Percentiles rank a stretch among this genome's conserved stretches.
Evolutionary conservation across 2,797 vertebrate species (phyloP).

Genomic region (Gadopsis bispinosus): DNA sequence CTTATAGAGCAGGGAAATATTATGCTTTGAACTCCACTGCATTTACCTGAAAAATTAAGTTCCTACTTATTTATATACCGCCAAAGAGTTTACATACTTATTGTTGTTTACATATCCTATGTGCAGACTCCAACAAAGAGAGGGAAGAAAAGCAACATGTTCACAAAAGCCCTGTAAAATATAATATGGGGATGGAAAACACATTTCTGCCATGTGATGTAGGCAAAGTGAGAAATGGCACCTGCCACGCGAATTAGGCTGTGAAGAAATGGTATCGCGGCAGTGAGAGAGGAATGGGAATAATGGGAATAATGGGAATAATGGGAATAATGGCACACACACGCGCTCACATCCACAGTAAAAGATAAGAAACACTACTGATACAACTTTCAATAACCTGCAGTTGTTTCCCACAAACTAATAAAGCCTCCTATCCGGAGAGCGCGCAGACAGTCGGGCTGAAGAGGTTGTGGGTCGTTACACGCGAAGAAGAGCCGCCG

Average conservation of each 20-base stretch:
- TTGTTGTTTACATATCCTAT: neutral
- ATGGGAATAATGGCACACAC: slow-evolving; percentile 8
- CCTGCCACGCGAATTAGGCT: neutral
- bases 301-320: slow-evolving; percentile 8
- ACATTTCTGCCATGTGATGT: neutral
- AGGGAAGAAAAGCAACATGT: neutral
- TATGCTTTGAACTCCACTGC: rapidly evolving
- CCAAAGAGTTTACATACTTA: neutral
- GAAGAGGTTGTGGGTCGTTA: slow-evolving; percentile 51
- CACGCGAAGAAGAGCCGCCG: slow-evolving; percentile 63
- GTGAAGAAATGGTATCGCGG: neutral
- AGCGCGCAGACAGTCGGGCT: slow-evolving; percentile 38
- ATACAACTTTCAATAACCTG: slow-evolving; percentile 56
- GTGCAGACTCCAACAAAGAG: neutral
- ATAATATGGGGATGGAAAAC: neutral
- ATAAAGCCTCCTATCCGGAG: slow-evolving; percentile 55
- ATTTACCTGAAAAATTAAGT: neutral
- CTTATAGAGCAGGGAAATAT: neutral
- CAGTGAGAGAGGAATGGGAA: neutral
- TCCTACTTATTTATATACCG: neutral
- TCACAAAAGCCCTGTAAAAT: neutral
- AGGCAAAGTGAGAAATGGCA: neutral
- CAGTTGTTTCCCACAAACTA: slow-evolving; percentile 58
- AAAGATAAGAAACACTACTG: slow-evolving; percentile 47
- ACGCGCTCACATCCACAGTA: slow-evolving; percentile 12